A percentile compares a stretch with the other conserved stretches of the same genome.
phyloP scores from a whole-genome alignment of 2,888 invertebrate genomes.

The Synanthedon andrenaeformis region DNA sequence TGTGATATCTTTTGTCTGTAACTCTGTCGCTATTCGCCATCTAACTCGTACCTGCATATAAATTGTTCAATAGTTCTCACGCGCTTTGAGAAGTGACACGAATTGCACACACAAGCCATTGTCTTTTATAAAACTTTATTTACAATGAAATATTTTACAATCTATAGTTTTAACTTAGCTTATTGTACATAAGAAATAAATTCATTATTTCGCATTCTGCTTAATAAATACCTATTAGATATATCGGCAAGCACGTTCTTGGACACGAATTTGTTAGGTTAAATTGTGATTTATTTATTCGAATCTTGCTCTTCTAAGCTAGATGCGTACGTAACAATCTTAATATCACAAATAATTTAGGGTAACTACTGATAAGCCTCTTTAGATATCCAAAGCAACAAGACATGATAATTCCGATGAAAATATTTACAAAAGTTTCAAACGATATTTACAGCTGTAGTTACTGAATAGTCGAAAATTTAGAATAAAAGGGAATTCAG shows the following conservation, averaged over 20 bases:
- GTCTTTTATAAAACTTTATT: constrained; percentile 60
- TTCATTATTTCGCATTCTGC: constrained; percentile 15
- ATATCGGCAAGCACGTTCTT: constrained; percentile 12
- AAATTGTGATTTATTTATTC: not conserved
- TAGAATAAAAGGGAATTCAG: too few species aligned
- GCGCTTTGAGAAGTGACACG: constrained; percentile 35
- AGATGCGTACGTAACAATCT: constrained; percentile 16
- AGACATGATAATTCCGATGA: constrained; percentile 7
- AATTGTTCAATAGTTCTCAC: constrained; percentile 23
- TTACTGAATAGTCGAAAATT: not conserved
- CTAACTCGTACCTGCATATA: not conserved
- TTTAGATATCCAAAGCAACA: constrained; percentile 22
- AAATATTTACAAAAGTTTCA: constrained; percentile 3
- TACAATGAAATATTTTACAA: constrained; percentile 66
- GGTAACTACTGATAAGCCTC: constrained; percentile 57
- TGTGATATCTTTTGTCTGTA: not conserved
- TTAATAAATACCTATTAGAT: constrained; percentile 17
- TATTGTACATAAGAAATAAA: constrained; percentile 36
- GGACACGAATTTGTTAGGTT: not conserved
- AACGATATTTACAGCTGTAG: not conserved
- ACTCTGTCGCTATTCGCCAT: not conserved
- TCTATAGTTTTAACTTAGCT: constrained; percentile 49
- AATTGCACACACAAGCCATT: constrained; percentile 42
- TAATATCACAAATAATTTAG: constrained; percentile 68
- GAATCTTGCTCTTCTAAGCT: constrained; percentile 1